phyloP scores from a whole-genome alignment of 2,888 invertebrate genomes.

The Heliconius cydno region DNA sequence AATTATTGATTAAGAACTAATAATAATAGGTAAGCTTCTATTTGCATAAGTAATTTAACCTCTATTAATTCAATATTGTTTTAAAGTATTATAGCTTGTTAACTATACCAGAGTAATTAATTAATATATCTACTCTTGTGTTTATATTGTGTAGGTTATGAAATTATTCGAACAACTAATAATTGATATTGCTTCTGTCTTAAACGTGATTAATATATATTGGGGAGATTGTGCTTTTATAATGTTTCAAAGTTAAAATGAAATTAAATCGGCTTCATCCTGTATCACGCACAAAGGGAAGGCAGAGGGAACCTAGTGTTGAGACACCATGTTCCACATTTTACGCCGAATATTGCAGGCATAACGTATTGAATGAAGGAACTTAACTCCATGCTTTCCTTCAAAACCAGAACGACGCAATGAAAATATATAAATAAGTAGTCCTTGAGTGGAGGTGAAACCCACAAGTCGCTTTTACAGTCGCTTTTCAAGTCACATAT shows the following conservation, averaged over 20 bases:
- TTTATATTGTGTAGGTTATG: not conserved
- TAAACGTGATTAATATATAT: not conserved
- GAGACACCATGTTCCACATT: not conserved
- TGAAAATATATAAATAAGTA: too few relatives aligned
- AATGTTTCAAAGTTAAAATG: too few relatives aligned
- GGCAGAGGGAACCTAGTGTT: not conserved
- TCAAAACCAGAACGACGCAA: too few relatives aligned
- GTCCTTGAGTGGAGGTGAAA: too few relatives aligned
- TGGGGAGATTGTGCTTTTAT: not conserved
- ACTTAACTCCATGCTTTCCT: not conserved
- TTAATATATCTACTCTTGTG: too few relatives aligned
- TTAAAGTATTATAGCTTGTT: not conserved
- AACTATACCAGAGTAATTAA: not conserved
- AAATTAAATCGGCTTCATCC: too few relatives aligned
- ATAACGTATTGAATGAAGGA: rapidly evolving
- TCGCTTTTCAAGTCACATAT: too few relatives aligned
- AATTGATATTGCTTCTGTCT: not conserved
- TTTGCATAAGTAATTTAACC: not conserved
- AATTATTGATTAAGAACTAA: too few relatives aligned
- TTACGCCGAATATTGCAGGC: too few relatives aligned
- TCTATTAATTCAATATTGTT: slow-evolving; percentile 12
- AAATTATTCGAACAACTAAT: not conserved
- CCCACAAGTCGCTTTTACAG: too few relatives aligned
- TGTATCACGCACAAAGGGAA: too few relatives aligned
- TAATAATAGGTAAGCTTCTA: not conserved